Percentiles rank a stretch among this genome's conserved stretches.
Conservation (phyloP, 2,797 vertebrate genomes). For the Phoxinus dragarum region DNA sequence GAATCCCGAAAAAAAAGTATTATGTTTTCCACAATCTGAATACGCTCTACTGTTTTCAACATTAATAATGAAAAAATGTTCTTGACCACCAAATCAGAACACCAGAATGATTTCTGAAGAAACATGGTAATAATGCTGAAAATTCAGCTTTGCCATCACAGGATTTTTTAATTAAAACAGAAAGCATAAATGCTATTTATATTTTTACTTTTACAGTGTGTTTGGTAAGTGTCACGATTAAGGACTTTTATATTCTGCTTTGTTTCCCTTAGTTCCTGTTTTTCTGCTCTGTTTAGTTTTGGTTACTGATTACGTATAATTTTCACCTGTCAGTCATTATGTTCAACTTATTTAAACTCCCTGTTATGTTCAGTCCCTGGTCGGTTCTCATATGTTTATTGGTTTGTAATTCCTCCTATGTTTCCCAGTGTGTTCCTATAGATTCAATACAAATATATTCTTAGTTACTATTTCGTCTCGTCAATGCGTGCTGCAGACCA, state of each 20-base stretch:
- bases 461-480: neutral
- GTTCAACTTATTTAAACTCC: neutral
- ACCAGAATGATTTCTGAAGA: neutral
- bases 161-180: neutral
- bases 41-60: neutral
- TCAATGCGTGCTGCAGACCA: neutral
- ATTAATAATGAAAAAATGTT: neutral
- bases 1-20: neutral
- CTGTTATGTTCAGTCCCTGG: neutral
- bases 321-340: too few species aligned
- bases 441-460: neutral
- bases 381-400: neutral
- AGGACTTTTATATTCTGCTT: neutral
- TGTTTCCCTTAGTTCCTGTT: neutral
- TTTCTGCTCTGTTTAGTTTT: neutral
- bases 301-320: neutral
- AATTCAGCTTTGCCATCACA: neutral
- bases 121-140: neutral
- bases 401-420: neutral
- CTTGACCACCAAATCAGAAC: neutral
- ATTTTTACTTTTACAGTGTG: neutral
- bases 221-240: neutral
- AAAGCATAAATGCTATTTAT: neutral
- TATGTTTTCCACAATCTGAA: neutral
- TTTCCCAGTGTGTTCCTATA: too few species aligned